A percentile compares a stretch with the other conserved stretches of the same genome.
phyloP scores from a whole-genome alignment of 1,140 invertebrate genomes.

The Bathynomus jamesi region DNA sequence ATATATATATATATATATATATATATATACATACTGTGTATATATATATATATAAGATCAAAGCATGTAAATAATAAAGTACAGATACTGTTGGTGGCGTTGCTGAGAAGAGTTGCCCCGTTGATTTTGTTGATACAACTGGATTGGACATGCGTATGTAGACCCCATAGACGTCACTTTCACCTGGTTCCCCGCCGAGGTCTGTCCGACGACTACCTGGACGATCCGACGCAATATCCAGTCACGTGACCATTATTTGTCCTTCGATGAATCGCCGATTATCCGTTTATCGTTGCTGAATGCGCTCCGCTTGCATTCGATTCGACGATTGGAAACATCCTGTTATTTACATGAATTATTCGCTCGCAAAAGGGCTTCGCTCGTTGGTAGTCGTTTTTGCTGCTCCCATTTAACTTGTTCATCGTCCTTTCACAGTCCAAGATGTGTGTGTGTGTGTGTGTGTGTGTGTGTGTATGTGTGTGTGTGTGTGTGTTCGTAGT shows the following conservation, averaged over 20 bases:
- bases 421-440: too few relatives aligned
- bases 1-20: not conserved
- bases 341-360: too few relatives aligned
- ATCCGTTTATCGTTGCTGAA: too few relatives aligned
- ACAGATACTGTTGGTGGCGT: not conserved
- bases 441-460: too few relatives aligned
- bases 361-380: too few relatives aligned
- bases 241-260: not conserved
- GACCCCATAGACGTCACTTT: not conserved
- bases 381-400: too few relatives aligned
- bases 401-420: too few relatives aligned
- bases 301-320: too few relatives aligned
- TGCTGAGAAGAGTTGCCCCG: not conserved
- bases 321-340: too few relatives aligned
- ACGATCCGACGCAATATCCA: not conserved
- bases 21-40: not conserved
- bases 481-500: too few relatives aligned
- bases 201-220: not conserved
- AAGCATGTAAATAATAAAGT: not conserved
- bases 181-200: not conserved
- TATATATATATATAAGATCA: not conserved
- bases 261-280: too few relatives aligned
- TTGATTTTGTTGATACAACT: not conserved
- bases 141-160: not conserved
- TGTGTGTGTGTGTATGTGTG: too few relatives aligned